Base-by-base conservation (phyloP, 2,797 vertebrate species). In the Trematomus bernacchii region DNA sequence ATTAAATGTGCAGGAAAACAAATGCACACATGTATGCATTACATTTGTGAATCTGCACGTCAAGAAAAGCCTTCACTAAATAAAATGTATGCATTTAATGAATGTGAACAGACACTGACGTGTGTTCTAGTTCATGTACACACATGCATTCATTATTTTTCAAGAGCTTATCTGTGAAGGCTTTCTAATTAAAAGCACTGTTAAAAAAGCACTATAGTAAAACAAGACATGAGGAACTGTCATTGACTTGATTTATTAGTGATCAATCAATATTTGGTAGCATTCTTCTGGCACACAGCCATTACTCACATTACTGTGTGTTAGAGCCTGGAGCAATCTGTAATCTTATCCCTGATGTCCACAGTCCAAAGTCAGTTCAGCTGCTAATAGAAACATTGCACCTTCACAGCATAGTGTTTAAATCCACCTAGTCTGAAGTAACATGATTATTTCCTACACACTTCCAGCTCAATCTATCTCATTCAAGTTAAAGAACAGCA, bases 181-280 rank as follows among this genome's bases (percentile, higher is more conserved):
- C 6, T 53, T 77, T 85, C 84, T 84, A 79, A 87, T 85, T 80
- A 80, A 87, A 85, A 12, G 2, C 18, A 55, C 80, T 80, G 82
- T 75, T 77, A 71, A 83, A 80, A 37, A 84, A 50, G 66, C 7
- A 18, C 7, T 43, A 58, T 16, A 48, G 64, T 66, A 8, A 66
- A 53, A 61, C 13, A 57, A 76, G 46, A 69, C 60, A 76, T 21
- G 48, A 75, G 57, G 50, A 52, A 40, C 27, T 61, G 79, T 59
- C 48, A 55, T 13, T 57, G 42, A 57, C 16, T 71, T 82, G 60
- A 88, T 65, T 74, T 72, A 83, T 79, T 79, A 68, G 60, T 65
- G 66, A 82, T 79, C 73, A 74, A 80, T 85, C 68, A 76, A 71
- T 84, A 75, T 64, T 58, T 73, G n/a, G 30, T 68, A 23, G 61